Percentiles rank a stretch among this genome's conserved stretches.
phyloP scores from a whole-genome alignment of 2,113 vertebrate species.

The Riparia riparia region DNA sequence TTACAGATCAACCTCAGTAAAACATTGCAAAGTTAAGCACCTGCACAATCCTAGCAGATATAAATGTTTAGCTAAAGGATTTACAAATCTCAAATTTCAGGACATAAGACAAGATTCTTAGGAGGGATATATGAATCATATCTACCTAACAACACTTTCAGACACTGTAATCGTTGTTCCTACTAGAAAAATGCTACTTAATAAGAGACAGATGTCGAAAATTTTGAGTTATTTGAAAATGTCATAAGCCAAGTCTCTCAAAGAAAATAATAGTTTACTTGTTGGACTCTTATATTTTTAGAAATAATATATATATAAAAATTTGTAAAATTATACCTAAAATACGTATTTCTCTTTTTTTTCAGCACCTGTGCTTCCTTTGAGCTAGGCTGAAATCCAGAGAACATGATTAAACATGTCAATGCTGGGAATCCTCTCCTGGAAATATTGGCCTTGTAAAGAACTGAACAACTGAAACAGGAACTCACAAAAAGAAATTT shows the following conservation, averaged over 20 bases:
- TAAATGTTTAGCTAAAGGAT: slow-evolving; percentile 59
- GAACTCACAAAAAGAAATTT: neutral
- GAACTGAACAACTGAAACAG: neutral
- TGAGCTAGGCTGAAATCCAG: neutral
- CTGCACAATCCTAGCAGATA: slow-evolving; percentile 49
- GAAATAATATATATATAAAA: neutral
- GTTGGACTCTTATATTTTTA: neutral
- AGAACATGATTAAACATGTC: neutral
- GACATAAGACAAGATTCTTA: slow-evolving; percentile 14
- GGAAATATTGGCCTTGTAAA: neutral
- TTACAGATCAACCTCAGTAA: slow-evolving; percentile 26
- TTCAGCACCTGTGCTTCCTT: neutral
- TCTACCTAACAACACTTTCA: slow-evolving; percentile 23
- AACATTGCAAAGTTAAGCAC: slow-evolving; percentile 39
- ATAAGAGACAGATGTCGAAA: slow-evolving; percentile 59
- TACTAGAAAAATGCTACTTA: slow-evolving; percentile 30
- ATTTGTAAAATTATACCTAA: neutral
- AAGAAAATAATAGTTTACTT: slow-evolving; percentile 25
- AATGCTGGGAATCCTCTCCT: neutral
- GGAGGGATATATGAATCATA: slow-evolving; percentile 42
- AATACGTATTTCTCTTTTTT: neutral
- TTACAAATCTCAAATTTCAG: slow-evolving; percentile 39
- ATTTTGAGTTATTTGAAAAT: slow-evolving; percentile 11
- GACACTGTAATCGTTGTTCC: slow-evolving; percentile 36
- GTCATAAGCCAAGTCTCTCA: neutral